phyloP scores from a whole-genome alignment of 2,113 vertebrate genomes.

The Pituophis catenifer region DNA sequence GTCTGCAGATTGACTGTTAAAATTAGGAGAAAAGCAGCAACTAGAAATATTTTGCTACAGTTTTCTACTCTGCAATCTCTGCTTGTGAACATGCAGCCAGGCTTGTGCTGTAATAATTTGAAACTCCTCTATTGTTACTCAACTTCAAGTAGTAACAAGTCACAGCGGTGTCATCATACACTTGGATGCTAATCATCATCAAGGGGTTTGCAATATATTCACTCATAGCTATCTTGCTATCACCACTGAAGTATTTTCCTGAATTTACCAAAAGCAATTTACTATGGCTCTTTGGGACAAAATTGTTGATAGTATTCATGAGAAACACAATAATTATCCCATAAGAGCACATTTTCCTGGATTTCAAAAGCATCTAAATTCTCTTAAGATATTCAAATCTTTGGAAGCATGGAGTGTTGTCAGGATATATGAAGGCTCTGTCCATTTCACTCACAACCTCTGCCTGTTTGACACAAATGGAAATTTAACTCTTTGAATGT shows the following conservation, averaged over 20 bases:
- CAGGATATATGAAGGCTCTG: neutral
- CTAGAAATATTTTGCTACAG: accelerated
- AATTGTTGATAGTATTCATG: neutral
- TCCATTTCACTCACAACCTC: neutral
- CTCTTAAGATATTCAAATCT: neutral
- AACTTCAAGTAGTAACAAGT: constrained; percentile 4
- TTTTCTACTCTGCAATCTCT: neutral
- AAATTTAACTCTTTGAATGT: neutral
- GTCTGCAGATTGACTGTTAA: neutral
- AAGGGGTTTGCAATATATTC: neutral
- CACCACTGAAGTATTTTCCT: neutral
- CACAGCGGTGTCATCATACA: neutral
- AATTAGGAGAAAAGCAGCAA: neutral
- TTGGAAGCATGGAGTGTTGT: neutral
- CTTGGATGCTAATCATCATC: constrained; percentile 41
- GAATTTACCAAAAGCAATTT: neutral
- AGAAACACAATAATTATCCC: neutral
- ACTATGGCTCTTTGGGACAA: neutral
- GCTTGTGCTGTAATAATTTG: neutral
- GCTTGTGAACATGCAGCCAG: neutral
- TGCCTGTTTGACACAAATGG: neutral
- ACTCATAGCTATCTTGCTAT: neutral
- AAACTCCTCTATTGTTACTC: neutral
- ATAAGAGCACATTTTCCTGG: neutral
- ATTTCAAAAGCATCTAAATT: neutral